Base-by-base conservation (phyloP, 2,888 invertebrate genomes). In the Brenthis hecate region DNA sequence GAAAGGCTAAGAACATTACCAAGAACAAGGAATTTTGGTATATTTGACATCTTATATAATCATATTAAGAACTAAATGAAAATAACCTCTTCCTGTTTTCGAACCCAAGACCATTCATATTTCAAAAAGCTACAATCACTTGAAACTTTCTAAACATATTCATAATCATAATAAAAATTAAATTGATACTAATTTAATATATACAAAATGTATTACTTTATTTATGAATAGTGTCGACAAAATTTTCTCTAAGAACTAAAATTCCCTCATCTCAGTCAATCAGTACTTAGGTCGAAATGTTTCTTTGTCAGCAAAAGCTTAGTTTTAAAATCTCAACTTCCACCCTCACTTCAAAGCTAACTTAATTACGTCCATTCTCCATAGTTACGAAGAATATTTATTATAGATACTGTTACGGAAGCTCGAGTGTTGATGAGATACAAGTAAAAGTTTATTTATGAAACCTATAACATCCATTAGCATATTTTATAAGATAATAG, bases 371-470 rank as follows among this genome's bases (percentile, higher is more conserved):
- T 72, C 73, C 69, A 66, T 65, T 72, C 73, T 48, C 56, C 53
- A 53, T 65, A 76, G 75, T 76, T 75, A 58, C 67, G 69, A 71
- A 75, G 74, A 71, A 66, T 75, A 74, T 75, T 77, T 79, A 77
- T 74, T 77, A 74, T 72, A 72, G 73, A 71, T 73, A 75, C 69
- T 74, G 73, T 75, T 74, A 66, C 64, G 48, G 50, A 51, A 48
- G 69, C 65, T 70, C 36, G 64, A 13, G 32, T 51, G 32, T 43
- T 14, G 56, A 43, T 47, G 19, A 36, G 48, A 62, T 28, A 69
- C n/a, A 58, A 66, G 28, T 66, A 54, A 58, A n/a, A 43, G 23
- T 58, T 66, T 47, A 43, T 32, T 54, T 19, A 43, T 19, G 8
- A n/a, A 54, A 28, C 47, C 36, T 58, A 14, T 58, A 14, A 48